Evolutionary conservation across 2,888 invertebrate genomes (phyloP), one percentile per base, ranked within the genome.

Genomic region (Cataglyphis cursor): DNA sequence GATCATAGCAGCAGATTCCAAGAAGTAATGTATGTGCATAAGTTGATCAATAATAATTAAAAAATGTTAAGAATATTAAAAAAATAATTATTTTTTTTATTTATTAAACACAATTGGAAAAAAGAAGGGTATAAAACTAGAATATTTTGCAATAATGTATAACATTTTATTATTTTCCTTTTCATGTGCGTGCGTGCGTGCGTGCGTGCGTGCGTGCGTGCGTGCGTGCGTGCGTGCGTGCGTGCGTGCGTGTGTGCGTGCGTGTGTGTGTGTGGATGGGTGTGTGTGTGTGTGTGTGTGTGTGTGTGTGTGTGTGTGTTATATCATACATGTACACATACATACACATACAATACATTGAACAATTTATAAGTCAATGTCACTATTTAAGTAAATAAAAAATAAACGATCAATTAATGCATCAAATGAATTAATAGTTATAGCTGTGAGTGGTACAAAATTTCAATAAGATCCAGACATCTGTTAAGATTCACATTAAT

Each of bases 371-470:
- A 4, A 35, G 2, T 54, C 5, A 31, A 31, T 4, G 31, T 31
- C 31, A 15, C 4, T 0, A 21, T 21, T 35, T 70, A 0, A 3
- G 15, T 1, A 15, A 70, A 21, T 8, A 0, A 9, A 3, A 51
- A 54, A 6, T 57, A 9, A 3, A 21, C 9, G 1, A 28, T 28
- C 12, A 73, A 38, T 61, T 61, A 61, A 72, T 54, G 2, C 28
- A 18, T 28, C 8, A 0, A 61, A 61, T 61, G 6, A 0, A 8
- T 64, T 48, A 15, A 57, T 18, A 81, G 81, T 81, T 81, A 81
- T 18, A 81, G 31, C 10, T 75, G 75, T 44, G 3, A 75, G 4
- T 81, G 75, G 81, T 65, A 81, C 31, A 24, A 0, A n/a, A 21
- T 75, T 35, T 81, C 81, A 12, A 9, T 81, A 38, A 73, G 41